Percentiles rank a stretch among this genome's conserved stretches.
Evolutionary conservation across 2,113 vertebrate species (phyloP).

Genomic region (Phylloscopus whistleri): DNA sequence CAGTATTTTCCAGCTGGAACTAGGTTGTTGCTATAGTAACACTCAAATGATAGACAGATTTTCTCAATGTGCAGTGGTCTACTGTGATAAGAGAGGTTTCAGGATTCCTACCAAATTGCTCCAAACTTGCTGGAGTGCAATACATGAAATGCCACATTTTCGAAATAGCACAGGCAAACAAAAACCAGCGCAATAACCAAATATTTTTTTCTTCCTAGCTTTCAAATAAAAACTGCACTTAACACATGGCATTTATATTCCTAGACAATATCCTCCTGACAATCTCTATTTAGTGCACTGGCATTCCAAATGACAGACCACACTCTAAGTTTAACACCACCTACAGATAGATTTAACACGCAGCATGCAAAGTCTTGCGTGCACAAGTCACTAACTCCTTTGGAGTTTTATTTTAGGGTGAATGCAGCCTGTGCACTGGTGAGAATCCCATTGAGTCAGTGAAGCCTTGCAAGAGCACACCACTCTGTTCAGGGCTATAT

Average conservation of each 20-base stretch:
- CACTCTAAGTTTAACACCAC: constrained; percentile 26
- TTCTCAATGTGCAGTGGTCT: constrained; percentile 72
- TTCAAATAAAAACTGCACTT: constrained; percentile 10
- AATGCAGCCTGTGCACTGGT: neutral
- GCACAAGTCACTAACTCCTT: neutral
- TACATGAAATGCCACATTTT: constrained; percentile 46
- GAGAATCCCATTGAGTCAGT: neutral
- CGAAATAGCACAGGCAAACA: neutral
- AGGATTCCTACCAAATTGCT: constrained; percentile 63
- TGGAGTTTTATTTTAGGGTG: neutral
- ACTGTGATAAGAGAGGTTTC: constrained; percentile 67
- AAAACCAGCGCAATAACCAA: neutral
- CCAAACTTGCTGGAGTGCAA: constrained; percentile 55
- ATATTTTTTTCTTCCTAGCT: neutral
- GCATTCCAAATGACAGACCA: constrained; percentile 14
- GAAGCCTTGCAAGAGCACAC: neutral
- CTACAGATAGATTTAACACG: neutral
- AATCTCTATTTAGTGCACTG: constrained; percentile 31
- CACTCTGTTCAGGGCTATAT: neutral
- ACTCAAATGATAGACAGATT: constrained; percentile 75
- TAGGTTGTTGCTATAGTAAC: constrained; percentile 81
- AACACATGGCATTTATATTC: constrained; percentile 34
- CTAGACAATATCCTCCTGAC: constrained; percentile 13
- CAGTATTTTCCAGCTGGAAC: constrained; percentile 69
- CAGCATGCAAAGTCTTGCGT: neutral